phyloP scores from a whole-genome alignment of 2,113 vertebrate species.

The Trogon melanurus region DNA sequence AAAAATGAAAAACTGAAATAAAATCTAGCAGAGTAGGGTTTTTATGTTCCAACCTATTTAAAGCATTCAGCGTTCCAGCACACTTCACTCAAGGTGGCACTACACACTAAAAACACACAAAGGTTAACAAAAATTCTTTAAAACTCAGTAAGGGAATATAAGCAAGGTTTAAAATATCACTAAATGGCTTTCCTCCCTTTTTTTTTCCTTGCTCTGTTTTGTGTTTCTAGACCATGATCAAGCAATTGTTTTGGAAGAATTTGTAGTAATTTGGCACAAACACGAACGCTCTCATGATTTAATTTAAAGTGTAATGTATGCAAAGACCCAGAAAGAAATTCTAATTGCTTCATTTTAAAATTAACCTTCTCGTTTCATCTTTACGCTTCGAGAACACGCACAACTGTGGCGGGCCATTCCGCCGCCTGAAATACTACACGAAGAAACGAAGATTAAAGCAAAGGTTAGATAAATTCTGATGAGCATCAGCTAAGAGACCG shows the following conservation, averaged over 20 bases:
- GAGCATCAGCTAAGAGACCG: neutral
- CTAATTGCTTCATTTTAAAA: slow-evolving; percentile 65
- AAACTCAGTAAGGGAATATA: slow-evolving; percentile 44
- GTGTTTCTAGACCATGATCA: slow-evolving; percentile 53
- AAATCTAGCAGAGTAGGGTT: neutral
- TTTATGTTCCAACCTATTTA: neutral
- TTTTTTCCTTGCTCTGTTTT: slow-evolving; percentile 4
- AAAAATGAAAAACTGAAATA: neutral
- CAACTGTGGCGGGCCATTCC: rapidly evolving
- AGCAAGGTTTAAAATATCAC: slow-evolving; percentile 54
- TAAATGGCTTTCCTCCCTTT: slow-evolving; percentile 38
- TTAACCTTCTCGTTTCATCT: slow-evolving; percentile 59
- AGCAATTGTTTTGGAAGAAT: slow-evolving; percentile 62
- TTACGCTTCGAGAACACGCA: slow-evolving; percentile 18
- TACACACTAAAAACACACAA: neutral
- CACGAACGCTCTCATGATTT: slow-evolving; percentile 59
- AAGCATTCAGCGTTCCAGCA: neutral
- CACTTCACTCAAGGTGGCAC: neutral
- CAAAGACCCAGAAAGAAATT: slow-evolving; percentile 49
- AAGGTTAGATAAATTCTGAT: neutral
- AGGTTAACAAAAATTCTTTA: slow-evolving; percentile 34
- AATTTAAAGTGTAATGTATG: slow-evolving; percentile 50
- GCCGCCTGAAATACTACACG: neutral
- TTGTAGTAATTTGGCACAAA: slow-evolving; percentile 50
- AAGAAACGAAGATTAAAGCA: neutral